A percentile compares a stretch with the other conserved stretches of the same genome.
phyloP scores from a whole-genome alignment of 2,797 vertebrate species.

The Psittacula echo region DNA sequence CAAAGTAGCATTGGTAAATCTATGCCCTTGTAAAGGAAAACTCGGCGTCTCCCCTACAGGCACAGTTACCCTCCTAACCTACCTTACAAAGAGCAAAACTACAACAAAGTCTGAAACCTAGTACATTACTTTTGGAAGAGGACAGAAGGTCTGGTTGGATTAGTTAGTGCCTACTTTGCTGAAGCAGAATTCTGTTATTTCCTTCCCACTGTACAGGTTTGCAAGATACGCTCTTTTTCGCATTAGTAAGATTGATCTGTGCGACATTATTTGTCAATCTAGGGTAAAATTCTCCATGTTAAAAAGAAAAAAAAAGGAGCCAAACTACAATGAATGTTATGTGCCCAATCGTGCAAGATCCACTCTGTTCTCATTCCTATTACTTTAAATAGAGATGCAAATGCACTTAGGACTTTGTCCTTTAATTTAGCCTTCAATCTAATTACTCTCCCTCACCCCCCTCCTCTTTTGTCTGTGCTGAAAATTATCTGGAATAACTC shows the following conservation, averaged over 20 bases:
- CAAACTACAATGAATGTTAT: background rate
- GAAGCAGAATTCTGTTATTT: background rate
- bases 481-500: slow-evolving; percentile 1
- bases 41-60: background rate
- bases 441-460: background rate
- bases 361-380: background rate
- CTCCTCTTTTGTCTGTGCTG: background rate
- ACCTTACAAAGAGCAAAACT: background rate
- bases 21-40: background rate
- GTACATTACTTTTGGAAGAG: background rate
- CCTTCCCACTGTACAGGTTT: background rate
- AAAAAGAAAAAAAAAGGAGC: background rate
- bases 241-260: background rate
- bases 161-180: background rate
- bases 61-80: background rate
- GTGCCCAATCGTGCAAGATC: background rate
- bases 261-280: background rate
- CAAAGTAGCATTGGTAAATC: background rate
- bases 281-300: background rate
- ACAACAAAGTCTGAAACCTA: background rate
- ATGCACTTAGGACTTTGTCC: background rate
- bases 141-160: background rate
- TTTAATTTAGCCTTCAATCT: slow-evolving; percentile 38
- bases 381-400: slow-evolving; percentile 12
- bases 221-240: background rate